Evolutionary conservation across 2,888 invertebrate species (phyloP).

Genomic region (Euphydryas editha): DNA sequence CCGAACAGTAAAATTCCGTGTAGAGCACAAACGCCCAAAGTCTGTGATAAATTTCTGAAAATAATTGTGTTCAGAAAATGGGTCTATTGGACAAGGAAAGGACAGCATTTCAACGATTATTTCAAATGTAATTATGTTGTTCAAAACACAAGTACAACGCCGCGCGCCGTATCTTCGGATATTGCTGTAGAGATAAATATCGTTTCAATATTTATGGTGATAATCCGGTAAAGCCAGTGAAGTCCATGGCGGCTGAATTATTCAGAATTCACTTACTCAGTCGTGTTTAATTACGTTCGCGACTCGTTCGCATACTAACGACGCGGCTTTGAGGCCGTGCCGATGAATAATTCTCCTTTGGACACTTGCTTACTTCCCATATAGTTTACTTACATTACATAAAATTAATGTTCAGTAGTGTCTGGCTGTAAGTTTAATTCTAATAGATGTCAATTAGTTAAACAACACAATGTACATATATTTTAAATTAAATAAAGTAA

Average conservation of each 20-base stretch:
- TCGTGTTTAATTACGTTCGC: conserved; percentile 18
- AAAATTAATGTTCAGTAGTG: neutral
- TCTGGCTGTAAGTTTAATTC: neutral
- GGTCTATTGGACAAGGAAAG: too few species aligned
- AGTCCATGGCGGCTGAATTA: conserved; percentile 6
- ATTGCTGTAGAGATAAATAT: neutral
- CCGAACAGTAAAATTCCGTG: too few species aligned
- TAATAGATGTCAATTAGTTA: too few species aligned
- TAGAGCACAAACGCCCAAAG: too few species aligned
- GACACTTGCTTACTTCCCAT: conserved; percentile 16
- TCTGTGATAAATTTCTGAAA: too few species aligned
- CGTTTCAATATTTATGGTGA: neutral
- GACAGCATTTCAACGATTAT: too few species aligned
- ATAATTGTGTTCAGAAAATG: too few species aligned
- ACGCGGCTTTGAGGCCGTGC: conserved; percentile 22
- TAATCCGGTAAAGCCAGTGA: conserved; percentile 5
- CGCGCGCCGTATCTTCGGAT: too few species aligned
- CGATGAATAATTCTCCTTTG: conserved; percentile 26
- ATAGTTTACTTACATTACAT: neutral
- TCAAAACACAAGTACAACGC: too few species aligned
- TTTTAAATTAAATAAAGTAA: too few species aligned
- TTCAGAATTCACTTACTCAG: conserved; percentile 8
- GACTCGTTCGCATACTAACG: conserved; percentile 22
- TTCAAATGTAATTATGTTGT: too few species aligned
- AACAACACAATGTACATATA: too few species aligned